Conservation (phyloP, 2,888 invertebrate genomes). For the Amblyjoppa fuscipennis region DNA sequence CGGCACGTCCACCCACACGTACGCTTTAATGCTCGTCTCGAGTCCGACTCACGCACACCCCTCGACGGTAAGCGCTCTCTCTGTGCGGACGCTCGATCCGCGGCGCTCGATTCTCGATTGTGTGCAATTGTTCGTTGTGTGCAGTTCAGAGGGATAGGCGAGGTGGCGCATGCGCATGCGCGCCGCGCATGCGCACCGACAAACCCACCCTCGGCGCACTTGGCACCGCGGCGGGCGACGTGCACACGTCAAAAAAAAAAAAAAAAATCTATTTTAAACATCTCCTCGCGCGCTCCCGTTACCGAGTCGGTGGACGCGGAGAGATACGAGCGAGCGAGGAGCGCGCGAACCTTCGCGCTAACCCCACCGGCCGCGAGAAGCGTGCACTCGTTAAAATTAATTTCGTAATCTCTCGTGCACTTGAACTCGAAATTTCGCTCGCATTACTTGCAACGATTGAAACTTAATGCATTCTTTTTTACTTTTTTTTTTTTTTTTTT, state of each 20-base stretch:
- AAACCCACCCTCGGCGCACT: conserved; percentile 40
- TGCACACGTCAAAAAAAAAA: conserved; percentile 71
- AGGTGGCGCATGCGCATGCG: conserved; percentile 46
- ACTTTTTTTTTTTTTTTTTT: too few relatives aligned
- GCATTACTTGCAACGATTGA: too few relatives aligned
- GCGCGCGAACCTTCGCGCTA: neutral
- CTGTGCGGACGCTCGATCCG: conserved; percentile 5
- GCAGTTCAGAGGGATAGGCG: too few relatives aligned
- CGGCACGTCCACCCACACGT: conserved; percentile 70
- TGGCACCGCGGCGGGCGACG: conserved; percentile 59
- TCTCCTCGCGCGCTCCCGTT: conserved; percentile 50
- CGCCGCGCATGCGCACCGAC: conserved; percentile 29
- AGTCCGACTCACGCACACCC: conserved; percentile 24
- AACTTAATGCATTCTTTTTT: too few relatives aligned
- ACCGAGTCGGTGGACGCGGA: conserved; percentile 10
- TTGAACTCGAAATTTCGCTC: too few relatives aligned
- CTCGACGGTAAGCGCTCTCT: conserved; percentile 11
- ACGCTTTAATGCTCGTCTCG: conserved; percentile 63
- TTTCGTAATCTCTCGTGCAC: too few relatives aligned
- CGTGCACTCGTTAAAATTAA: too few relatives aligned
- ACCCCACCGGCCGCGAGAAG: too few relatives aligned
- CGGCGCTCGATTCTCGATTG: neutral
- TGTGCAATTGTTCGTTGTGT: conserved; percentile 3
- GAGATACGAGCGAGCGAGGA: neutral
- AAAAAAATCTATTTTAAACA: conserved; percentile 72